Conservation (phyloP, 2,797 vertebrate genomes). For the Helarctos malayanus region DNA sequence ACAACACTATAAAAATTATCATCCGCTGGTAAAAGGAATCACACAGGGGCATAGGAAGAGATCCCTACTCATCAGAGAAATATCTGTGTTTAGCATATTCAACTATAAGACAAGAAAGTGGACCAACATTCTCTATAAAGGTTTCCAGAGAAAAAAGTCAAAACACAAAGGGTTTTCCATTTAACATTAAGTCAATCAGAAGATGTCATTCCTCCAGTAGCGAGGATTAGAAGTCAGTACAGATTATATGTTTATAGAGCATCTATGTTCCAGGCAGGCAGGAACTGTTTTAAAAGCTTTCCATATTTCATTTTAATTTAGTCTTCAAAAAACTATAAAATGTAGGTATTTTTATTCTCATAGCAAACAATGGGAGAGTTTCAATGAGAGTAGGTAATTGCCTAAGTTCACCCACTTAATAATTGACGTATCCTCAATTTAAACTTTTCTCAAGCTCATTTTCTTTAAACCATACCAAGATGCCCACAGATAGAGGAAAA, state of each 20-base stretch:
- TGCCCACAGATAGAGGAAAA: not conserved
- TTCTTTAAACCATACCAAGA: conserved; percentile 7
- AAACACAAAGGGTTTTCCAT: not conserved
- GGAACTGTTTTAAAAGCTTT: not conserved
- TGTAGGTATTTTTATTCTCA: not conserved
- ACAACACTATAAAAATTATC: not conserved
- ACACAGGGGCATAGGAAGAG: not conserved
- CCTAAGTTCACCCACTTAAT: not conserved
- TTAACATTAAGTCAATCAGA: not conserved
- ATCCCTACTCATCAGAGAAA: not conserved
- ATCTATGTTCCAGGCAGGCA: not conserved
- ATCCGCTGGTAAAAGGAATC: not conserved
- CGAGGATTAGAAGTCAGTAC: not conserved
- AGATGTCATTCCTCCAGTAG: not conserved
- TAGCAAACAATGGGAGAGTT: not conserved
- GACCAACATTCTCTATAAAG: not conserved
- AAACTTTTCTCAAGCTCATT: not conserved
- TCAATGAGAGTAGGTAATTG: not conserved
- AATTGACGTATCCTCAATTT: not conserved
- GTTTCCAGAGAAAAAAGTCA: not conserved
- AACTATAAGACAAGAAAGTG: not conserved
- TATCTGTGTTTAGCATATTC: not conserved
- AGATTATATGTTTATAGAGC: not conserved
- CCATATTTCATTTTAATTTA: conserved; percentile 24
- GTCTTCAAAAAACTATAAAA: not conserved